Percentiles rank a stretch among this genome's conserved stretches.
phyloP scores from a whole-genome alignment of 2,888 invertebrate genomes.

The Hypsopygia costalis region DNA sequence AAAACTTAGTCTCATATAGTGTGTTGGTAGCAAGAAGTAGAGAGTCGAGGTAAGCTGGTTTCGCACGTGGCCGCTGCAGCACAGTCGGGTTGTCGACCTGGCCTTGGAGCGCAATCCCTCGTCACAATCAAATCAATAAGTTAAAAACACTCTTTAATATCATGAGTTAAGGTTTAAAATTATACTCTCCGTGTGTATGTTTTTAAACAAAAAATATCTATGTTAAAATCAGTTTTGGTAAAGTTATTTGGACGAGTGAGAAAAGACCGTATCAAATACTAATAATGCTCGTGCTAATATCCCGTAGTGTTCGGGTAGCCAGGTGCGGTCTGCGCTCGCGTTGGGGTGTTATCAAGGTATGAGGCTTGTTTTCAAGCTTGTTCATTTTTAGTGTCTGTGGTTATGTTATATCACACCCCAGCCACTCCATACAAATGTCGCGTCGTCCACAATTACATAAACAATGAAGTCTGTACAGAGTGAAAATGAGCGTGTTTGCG shows the following conservation, averaged over 20 bases:
- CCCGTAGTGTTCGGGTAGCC: background rate
- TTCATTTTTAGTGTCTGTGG: constrained; percentile 10
- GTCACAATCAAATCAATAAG: constrained; percentile 20
- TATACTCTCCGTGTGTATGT: background rate
- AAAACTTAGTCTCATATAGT: too few species aligned
- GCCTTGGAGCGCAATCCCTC: constrained; percentile 62
- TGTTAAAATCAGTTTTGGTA: constrained; percentile 4
- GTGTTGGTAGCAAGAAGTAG: constrained; percentile 9
- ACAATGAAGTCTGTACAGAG: too few species aligned
- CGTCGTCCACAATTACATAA: too few species aligned
- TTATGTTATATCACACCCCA: constrained; percentile 6
- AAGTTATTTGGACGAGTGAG: background rate
- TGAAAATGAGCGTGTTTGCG: too few species aligned
- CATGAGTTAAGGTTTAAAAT: constrained; percentile 2
- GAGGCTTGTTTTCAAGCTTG: background rate
- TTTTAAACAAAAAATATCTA: constrained; percentile 2
- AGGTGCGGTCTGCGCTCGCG: background rate
- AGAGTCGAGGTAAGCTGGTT: constrained; percentile 62
- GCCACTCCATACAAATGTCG: too few species aligned
- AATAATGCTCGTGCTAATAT: background rate
- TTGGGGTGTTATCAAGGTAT: background rate
- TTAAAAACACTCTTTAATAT: constrained; percentile 33
- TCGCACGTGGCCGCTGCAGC: constrained; percentile 60
- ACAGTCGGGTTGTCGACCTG: constrained; percentile 67
- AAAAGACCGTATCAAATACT: background rate